Conservation (phyloP, 92 coral and sea anemone genomes). For the Parazoanthus swiftii region DNA sequence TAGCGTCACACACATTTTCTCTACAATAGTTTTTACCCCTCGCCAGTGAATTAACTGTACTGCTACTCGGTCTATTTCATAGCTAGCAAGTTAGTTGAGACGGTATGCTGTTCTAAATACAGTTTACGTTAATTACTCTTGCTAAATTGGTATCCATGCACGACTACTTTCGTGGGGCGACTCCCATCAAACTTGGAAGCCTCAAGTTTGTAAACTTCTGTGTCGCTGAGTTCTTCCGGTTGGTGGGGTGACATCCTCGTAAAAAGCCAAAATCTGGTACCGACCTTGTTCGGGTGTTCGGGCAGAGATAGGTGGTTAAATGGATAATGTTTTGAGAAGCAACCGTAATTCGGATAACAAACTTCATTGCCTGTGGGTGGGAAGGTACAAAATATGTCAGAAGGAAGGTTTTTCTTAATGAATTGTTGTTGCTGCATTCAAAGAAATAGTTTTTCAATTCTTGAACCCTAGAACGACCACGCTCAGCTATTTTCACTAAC, state of each 20-base stretch:
- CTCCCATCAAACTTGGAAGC: background rate
- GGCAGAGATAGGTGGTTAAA: conserved; percentile 55
- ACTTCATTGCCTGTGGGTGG: background rate
- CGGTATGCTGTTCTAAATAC: too few relatives aligned
- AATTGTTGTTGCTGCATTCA: background rate
- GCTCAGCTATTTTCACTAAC: too few relatives aligned
- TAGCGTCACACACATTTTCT: too few relatives aligned
- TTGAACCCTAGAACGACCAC: too few relatives aligned
- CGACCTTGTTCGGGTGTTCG: conserved; percentile 48
- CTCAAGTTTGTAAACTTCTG: background rate
- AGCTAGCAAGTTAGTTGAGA: too few relatives aligned
- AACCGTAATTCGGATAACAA: conserved; percentile 60
- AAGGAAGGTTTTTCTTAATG: too few relatives aligned
- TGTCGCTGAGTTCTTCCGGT: conserved; percentile 14
- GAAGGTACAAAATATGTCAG: background rate
- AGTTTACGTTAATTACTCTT: background rate
- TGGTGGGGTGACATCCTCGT: conserved; percentile 27
- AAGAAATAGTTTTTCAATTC: too few relatives aligned
- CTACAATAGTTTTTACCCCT: too few relatives aligned
- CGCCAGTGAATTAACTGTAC: too few relatives aligned
- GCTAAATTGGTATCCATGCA: background rate
- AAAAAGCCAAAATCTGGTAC: conserved; percentile 59
- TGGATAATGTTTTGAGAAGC: conserved; percentile 51
- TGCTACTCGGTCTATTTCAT: too few relatives aligned
- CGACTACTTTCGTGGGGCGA: background rate